These are phyloP conservation scores for Helicorthomorpha holstii DNA, from an alignment of 1,140 invertebrate species.

Conservation along the genomic window DNA sequence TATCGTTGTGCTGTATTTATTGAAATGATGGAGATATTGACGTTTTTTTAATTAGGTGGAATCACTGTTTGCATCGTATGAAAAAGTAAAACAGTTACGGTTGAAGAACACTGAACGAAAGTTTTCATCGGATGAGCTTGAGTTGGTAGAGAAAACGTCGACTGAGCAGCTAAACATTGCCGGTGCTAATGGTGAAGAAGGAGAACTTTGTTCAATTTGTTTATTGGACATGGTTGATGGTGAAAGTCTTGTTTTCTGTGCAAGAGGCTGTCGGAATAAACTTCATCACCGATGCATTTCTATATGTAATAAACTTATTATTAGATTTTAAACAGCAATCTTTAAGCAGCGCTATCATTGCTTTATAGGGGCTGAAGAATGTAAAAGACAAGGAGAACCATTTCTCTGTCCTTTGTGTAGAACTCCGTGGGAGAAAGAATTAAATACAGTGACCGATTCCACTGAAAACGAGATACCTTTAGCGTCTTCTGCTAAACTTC, in stretches of 20 bases:
- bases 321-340: not conserved
- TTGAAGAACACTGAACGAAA: too few relatives aligned
- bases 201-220: slow-evolving; percentile 31
- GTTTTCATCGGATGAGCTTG: too few relatives aligned
- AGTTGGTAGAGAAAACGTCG: too few relatives aligned
- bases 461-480: slow-evolving; percentile 12
- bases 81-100: slow-evolving; percentile 21
- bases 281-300: slow-evolving; percentile 32
- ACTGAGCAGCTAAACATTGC: too few relatives aligned
- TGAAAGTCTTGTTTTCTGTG: slow-evolving; percentile 28
- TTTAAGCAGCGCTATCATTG: too few relatives aligned
- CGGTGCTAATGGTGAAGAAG: slow-evolving; percentile 28
- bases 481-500: slow-evolving; percentile 11
- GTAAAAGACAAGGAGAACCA: slow-evolving; percentile 24
- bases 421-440: slow-evolving; percentile 17
- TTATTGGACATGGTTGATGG: slow-evolving; percentile 30
- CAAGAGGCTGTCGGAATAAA: slow-evolving; percentile 27
- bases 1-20: not conserved
- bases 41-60: too few relatives aligned
- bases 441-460: slow-evolving; percentile 7
- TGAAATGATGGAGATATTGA: not conserved
- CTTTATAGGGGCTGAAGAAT: slow-evolving; percentile 27
- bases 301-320: slow-evolving; percentile 21
- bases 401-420: slow-evolving; percentile 30
- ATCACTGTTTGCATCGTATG: slow-evolving; percentile 24